Evolutionary conservation across 2,113 vertebrate genomes (phyloP).

Genomic region (Corythoichthys intestinalis): DNA sequence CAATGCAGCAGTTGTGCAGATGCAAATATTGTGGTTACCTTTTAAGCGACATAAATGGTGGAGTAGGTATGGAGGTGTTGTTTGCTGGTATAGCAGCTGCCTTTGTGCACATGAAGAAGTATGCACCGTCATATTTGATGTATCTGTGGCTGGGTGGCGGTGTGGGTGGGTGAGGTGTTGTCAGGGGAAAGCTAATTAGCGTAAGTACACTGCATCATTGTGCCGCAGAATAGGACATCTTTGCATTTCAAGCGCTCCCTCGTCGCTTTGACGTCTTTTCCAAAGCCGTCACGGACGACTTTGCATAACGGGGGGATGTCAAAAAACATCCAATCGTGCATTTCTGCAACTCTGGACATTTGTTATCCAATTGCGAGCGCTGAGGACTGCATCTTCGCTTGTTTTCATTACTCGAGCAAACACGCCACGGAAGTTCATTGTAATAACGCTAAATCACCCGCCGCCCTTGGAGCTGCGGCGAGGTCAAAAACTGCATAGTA

Average conservation of each 20-base stretch:
- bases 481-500: not conserved
- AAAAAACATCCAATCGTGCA: not conserved
- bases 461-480: not conserved
- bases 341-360: slow-evolving; percentile 5
- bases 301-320: not conserved
- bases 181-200: slow-evolving; percentile 39
- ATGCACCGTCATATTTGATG: slow-evolving; percentile 36
- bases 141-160: slow-evolving; percentile 10
- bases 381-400: not conserved
- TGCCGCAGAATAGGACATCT: slow-evolving; percentile 28
- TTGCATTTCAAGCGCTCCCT: slow-evolving; percentile 29
- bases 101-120: not conserved
- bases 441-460: not conserved
- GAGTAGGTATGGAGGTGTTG: not conserved
- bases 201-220: slow-evolving; percentile 46
- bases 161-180: slow-evolving; percentile 1
- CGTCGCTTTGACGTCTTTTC: slow-evolving; percentile 29
- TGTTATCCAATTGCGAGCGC: not conserved
- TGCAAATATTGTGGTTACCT: not conserved
- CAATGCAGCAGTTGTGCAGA: not conserved
- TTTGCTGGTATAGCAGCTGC: slow-evolving; percentile 1
- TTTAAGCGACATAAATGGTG: not conserved
- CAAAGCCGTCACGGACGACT: not conserved
- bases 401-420: not conserved
- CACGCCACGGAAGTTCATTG: not conserved